Evolutionary conservation across 2,797 vertebrate species (phyloP).

Genomic region (Enteromius treurensis): DNA sequence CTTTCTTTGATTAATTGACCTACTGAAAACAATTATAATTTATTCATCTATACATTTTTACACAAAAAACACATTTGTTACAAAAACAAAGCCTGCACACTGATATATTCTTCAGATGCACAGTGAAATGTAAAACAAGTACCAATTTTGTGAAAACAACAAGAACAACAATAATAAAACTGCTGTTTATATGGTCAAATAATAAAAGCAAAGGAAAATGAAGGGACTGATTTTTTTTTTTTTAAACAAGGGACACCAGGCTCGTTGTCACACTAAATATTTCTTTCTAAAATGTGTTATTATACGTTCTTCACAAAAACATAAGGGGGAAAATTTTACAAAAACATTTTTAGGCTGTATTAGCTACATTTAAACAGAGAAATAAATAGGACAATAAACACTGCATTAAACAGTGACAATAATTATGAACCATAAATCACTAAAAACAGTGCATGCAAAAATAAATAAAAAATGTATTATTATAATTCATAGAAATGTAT

Average conservation of each 20-base stretch:
- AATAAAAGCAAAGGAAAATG: background rate
- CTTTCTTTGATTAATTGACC: background rate
- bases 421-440: too few species aligned
- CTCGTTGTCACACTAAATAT: background rate
- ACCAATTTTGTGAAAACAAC: background rate
- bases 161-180: background rate
- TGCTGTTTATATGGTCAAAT: background rate
- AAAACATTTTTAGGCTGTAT: background rate
- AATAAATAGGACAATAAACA: background rate
- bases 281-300: background rate
- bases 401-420: background rate
- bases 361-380: background rate
- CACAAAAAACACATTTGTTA: too few species aligned
- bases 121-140: background rate
- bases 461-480: background rate
- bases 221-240: too few species aligned
- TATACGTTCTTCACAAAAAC: background rate
- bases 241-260: background rate
- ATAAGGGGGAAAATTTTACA: background rate
- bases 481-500: background rate
- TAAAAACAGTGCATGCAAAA: background rate
- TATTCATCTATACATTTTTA: background rate
- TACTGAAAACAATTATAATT: background rate
- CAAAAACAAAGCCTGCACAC: background rate
- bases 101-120: background rate